phyloP scores from a whole-genome alignment of 2,797 vertebrate genomes.

The Myotis vivesi region DNA sequence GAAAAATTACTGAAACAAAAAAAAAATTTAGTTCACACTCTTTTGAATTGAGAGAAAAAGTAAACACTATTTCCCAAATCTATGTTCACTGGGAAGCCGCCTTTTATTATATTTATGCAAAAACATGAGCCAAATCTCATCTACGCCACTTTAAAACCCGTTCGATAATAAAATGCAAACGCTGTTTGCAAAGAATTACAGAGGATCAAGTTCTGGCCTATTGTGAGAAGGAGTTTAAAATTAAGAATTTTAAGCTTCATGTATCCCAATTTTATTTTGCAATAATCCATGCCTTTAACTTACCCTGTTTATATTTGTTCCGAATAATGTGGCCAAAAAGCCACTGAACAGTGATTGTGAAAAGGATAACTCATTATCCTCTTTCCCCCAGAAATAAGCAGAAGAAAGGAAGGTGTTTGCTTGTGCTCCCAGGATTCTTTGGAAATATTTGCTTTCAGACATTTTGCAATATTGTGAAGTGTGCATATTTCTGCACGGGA shows the following conservation, averaged over 20 bases:
- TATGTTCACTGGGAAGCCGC: constrained; percentile 69
- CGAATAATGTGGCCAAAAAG: constrained; percentile 72
- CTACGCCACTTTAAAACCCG: constrained; percentile 61
- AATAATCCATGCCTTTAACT: constrained; percentile 77
- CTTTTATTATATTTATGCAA: constrained; percentile 79
- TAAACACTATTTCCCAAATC: constrained; percentile 76
- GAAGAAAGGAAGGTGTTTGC: constrained; percentile 71
- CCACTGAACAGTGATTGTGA: constrained; percentile 68
- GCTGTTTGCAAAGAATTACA: constrained; percentile 75
- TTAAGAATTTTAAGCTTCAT: constrained; percentile 80
- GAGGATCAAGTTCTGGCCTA: constrained; percentile 76
- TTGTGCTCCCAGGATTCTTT: constrained; percentile 61
- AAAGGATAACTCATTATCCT: constrained; percentile 75
- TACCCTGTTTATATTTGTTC: constrained; percentile 76
- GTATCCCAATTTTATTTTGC: constrained; percentile 76
- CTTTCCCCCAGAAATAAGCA: constrained; percentile 64
- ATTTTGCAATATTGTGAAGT: constrained; percentile 68
- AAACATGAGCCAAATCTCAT: constrained; percentile 75
- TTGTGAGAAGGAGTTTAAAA: constrained; percentile 75
- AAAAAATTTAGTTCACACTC: constrained; percentile 61
- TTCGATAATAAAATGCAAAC: constrained; percentile 76
- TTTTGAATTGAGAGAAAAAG: constrained; percentile 74
- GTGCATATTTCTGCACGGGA: constrained; percentile 57
- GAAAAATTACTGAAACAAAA: constrained; percentile 73
- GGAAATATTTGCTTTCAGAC: constrained; percentile 76